Base-by-base conservation (phyloP, 2,888 invertebrate species). In the Pollenia amentaria region DNA sequence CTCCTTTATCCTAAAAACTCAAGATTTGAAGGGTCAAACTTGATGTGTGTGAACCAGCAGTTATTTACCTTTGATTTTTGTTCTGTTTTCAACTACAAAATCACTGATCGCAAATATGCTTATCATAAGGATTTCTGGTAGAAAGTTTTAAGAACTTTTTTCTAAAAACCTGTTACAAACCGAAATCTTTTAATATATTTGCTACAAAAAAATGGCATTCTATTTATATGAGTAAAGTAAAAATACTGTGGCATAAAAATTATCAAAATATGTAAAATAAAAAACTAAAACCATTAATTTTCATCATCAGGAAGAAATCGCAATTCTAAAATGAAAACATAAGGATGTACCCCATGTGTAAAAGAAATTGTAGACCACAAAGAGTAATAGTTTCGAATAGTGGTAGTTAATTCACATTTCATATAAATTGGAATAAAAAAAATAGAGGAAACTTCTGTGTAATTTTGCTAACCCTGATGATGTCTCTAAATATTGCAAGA, bases 401-500 rank as follows among this genome's bases (percentile, higher is more conserved):
- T 48, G 48, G 40, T 12, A 69, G 78, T 60, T 57, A 46, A 48
- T 57, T 57, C 46, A 57, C 62, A 75, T 62, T 84, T 70, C 11
- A 62, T 18, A 48, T 2, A 64, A 64, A 18, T 8, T 29, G 51
- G n/a, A 9, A 18, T 6, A 11, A 57, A 16, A 48, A 53, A 64
- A 42, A n/a, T 18, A 40, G 16, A 14, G 44, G 40, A 64, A 76
- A 76, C 75, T 77, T 76, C 7, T 53, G 78, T 86, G 73, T 60
- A 87, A 51, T 85, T 87, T 87, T 88, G 85, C 69, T 81, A 69
- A 55, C 79, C 60, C 73, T 48, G 62, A 75, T 81, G 67, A 46
- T 83, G 72, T 67, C 65, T 67, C 65, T 8, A 46, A 70, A 76
- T 55, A 65, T 18, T 57, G 67, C 62, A 62, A 62, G 18, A 69